Percentiles rank a stretch among this genome's conserved stretches.
These are phyloP conservation scores for Avahi laniger DNA, from an alignment of 2,797 vertebrate genomes.

Conservation along the genomic window DNA sequence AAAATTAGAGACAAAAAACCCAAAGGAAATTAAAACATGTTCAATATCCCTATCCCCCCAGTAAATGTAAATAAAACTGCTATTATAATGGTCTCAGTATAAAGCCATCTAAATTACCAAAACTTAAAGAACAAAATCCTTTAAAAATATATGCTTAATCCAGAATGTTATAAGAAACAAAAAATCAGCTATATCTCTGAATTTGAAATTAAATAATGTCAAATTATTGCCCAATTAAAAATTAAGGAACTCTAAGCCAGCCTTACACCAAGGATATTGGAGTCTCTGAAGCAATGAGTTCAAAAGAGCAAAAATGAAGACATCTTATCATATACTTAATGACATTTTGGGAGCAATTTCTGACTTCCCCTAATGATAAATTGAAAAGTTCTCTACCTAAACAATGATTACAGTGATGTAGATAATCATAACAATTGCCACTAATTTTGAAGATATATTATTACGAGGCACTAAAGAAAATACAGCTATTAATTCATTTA, in stretches of 20 bases:
- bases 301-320: not conserved
- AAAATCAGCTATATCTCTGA: not conserved
- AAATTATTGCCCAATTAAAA: conserved; percentile 11
- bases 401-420: not conserved
- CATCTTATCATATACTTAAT: not conserved
- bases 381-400: not conserved
- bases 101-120: not conserved
- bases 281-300: not conserved
- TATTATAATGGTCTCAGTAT: not conserved
- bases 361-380: conserved; percentile 15
- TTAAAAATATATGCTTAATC: not conserved
- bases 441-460: not conserved
- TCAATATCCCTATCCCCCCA: not conserved
- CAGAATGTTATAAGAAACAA: not conserved
- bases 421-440: not conserved
- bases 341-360: not conserved
- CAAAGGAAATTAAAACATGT: conserved; percentile 45
- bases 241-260: not conserved
- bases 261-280: not conserved
- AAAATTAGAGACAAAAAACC: conserved; percentile 21
- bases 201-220: not conserved
- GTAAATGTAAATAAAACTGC: not conserved
- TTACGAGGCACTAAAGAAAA: not conserved
- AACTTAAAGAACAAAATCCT: not conserved
- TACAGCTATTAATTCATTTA: not conserved